Base-by-base conservation (phyloP, 2,113 vertebrate species). In the Dicaeum eximium region DNA sequence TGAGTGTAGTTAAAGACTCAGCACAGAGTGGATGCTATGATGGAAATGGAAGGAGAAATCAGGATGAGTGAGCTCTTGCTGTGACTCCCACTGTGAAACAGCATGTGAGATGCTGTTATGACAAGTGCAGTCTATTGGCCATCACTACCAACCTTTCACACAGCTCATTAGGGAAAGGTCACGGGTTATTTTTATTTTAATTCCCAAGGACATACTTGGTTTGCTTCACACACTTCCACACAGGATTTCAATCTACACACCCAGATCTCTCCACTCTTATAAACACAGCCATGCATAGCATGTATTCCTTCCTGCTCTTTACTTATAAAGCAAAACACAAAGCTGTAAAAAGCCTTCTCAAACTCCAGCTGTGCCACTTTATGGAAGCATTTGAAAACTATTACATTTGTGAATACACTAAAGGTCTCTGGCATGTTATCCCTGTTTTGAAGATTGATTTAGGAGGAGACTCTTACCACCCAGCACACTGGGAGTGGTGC, bases 101-200 rank as follows among this genome's bases (percentile, higher is more conserved):
- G 71, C 58, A 3, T 38, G 45, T 7, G 9, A 97, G 79, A 97
- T 91, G 73, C 86, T 87, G 83, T 95, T 96, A 92, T 67, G 86
- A 91, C 86, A 95, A 95, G 86, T 75, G 61, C 80, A 85, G 61
- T 47, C 69, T 91, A 87, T 60, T 72, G 94, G 44, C 80, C 91
- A 79, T 95, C 92, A 89, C 80, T 79, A 84, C 28, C 65, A 92
- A 95, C 92, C 89, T 94, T 95, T 94, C 92, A 88, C 80, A 92
- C n/a, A 95, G 75, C 75, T 97, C 88, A 56, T 95, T 95, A 93
- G 61, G 86, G 86, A 94, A 95, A 96, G 95, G 94, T 86, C 96
- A 91, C 0, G 2, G 67, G 67, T 93, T 96, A 88, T 95, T 91
- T 95, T 96, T 89, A 56, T 92, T 91, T 81, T 89, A 67, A 93